Evolutionary conservation across 2,113 vertebrate species (phyloP), one percentile per base, ranked within the genome.

Genomic region (Albula glossodonta): DNA sequence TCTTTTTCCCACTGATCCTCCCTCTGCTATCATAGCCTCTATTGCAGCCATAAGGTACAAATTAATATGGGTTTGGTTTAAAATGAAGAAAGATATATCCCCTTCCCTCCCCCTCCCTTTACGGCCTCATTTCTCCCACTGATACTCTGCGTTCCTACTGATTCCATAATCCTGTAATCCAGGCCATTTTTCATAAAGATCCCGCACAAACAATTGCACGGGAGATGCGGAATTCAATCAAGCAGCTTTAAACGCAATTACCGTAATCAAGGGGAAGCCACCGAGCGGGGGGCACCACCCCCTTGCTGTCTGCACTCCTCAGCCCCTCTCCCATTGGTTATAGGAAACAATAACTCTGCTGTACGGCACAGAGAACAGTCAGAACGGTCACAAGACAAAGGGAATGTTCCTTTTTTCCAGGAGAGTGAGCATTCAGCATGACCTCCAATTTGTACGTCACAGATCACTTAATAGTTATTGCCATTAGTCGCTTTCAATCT

Each of bases 101-200:
- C 78, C 53, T 83, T 82, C 89, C 83, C 70, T 90, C 91, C 88
- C 83, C 25, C 48, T 25, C 13, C 80, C 85, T 66, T 85, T 81
- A 25, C 80, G 70, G n/a, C 70, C 48, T 50, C 51, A 63, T 80
- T 66, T 48, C 17, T 85, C 91, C 90, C 93, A 93, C 89, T 92
- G 91, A 94, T 93, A 91, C 90, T 92, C 88, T 81, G 82, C 91
- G 90, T 91, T 93, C 50, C n/a, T 31, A 51, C 87, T 93, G 93
- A 93, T 94, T 91, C 93, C 89, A 90, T 95, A 94, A 93, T 94
- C 91, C 93, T 90, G 90, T 94, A 94, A 94, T 94, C 92, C 90
- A 86, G 88, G 91, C 89, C 90, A 93, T 95, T 95, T 95, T 93
- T 95, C 93, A 95, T 93, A 90, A 93, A 93, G 92, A 94, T 92